Percentiles rank a stretch among this genome's conserved stretches.
phyloP scores from a whole-genome alignment of 2,113 vertebrate species.

The Poicephalus gulielmi region DNA sequence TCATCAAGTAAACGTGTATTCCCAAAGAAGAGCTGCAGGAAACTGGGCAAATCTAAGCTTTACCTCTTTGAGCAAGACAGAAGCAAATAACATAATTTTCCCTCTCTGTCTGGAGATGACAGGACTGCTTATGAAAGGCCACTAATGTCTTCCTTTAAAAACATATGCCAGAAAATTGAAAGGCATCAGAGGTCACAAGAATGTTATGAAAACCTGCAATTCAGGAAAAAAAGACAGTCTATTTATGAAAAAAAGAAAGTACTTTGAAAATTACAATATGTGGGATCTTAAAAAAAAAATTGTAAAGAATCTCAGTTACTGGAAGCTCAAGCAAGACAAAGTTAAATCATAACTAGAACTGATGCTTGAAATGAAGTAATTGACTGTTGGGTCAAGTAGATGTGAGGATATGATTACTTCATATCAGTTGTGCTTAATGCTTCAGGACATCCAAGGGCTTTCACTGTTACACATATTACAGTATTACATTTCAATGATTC shows the following conservation, averaged over 20 bases:
- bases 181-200: not conserved
- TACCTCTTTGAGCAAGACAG: not conserved
- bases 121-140: not conserved
- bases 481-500: not conserved
- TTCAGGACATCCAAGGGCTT: not conserved
- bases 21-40: not conserved
- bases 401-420: not conserved
- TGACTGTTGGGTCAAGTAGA: not conserved
- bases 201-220: not conserved
- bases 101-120: not conserved
- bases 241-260: not conserved
- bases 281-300: not conserved
- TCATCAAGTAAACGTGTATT: not conserved
- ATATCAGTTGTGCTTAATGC: not conserved
- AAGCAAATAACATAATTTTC: not conserved
- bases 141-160: not conserved
- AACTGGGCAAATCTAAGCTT: not conserved
- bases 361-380: not conserved
- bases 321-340: not conserved
- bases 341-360: not conserved
- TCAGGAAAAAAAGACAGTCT: not conserved
- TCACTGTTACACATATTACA: not conserved
- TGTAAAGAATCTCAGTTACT: not conserved
- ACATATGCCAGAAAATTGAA: not conserved
- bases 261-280: not conserved